A percentile compares a stretch with the other conserved stretches of the same genome.
phyloP scores from a whole-genome alignment of 2,797 vertebrate species.

The Phoeniculus purpureus region DNA sequence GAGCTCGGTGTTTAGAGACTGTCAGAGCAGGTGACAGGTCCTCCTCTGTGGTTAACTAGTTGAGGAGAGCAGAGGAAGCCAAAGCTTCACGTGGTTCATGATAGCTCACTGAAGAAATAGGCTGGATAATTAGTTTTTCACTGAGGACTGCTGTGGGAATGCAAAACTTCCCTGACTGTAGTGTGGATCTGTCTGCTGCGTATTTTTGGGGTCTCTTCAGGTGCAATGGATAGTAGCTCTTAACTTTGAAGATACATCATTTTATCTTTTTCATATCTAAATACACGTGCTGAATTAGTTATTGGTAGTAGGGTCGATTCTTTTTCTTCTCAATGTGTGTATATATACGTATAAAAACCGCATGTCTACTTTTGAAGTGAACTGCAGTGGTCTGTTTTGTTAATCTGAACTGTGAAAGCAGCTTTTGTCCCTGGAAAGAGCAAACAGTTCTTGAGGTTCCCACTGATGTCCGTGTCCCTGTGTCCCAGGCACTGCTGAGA shows the following conservation, averaged over 20 bases:
- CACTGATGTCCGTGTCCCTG: not conserved
- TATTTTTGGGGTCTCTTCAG: not conserved
- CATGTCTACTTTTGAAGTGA: not conserved
- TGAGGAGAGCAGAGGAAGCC: not conserved
- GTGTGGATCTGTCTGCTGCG: not conserved
- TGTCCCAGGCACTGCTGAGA: not conserved
- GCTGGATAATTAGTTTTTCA: conserved; percentile 19
- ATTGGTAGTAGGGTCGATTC: rapidly evolving
- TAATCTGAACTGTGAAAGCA: not conserved
- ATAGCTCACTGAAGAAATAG: not conserved
- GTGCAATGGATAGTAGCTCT: not conserved
- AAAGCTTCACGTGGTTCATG: not conserved
- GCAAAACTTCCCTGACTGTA: not conserved
- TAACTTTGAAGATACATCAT: not conserved
- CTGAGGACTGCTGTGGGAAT: not conserved
- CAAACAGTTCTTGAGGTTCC: not conserved
- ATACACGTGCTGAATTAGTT: not conserved
- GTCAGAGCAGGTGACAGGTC: not conserved
- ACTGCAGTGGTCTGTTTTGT: not conserved
- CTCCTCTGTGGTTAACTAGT: conserved; percentile 33
- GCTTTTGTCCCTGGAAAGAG: rapidly evolving
- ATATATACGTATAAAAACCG: not conserved
- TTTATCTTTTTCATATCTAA: too few species aligned
- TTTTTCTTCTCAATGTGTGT: not conserved
- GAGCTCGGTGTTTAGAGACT: not conserved